Base-by-base conservation (phyloP, 2,113 vertebrate genomes). In the Sula dactylatra region DNA sequence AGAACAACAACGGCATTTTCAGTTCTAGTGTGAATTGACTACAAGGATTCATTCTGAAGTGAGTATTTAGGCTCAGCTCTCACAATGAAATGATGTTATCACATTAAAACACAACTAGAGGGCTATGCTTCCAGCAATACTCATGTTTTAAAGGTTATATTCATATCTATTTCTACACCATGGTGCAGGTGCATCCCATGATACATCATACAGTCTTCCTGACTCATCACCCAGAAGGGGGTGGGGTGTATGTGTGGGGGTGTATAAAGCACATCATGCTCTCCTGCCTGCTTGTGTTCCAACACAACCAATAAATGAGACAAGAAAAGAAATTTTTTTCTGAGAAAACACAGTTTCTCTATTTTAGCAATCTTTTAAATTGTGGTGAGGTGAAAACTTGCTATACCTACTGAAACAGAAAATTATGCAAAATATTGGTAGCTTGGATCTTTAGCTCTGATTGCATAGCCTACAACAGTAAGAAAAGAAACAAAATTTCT, bases 131-230 rank as follows among this genome's bases (percentile, higher is more conserved):
- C 25, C 77, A 83, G 32, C 11, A 58, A 29, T 7, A 47, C 16
- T 13, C 24, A 42, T 38, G 18, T n/a, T 69, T 77, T 54, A 55
- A 88, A 88, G 77, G 50, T 27, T 55, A 42, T 6, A 72, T 18
- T 34, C 11, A 10, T 3, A 7, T 22, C 44, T 72, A 44, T 44
- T 89, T 67, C 55, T 87, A 38, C 7, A 38, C 5, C 6, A 9
- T 0, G 0, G n/a, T 21, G 17, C 65, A 82, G 38, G 29, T 71
- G 22, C 15, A 62, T 55, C 58, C 55, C 24, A 0, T 22, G 61
- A 52, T 56, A 56, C 32, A 58, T 18, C 29, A 47, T 5, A 56
- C 3, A 42, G 22, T n/a, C 54, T 84, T 73, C 44, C 78, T n/a
- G 6, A 86, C 19, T 38, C 61, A 79, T 26, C 52, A 93, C 29